phyloP scores from a whole-genome alignment of 1,140 invertebrate genomes.

The Potamilus streckersoni region DNA sequence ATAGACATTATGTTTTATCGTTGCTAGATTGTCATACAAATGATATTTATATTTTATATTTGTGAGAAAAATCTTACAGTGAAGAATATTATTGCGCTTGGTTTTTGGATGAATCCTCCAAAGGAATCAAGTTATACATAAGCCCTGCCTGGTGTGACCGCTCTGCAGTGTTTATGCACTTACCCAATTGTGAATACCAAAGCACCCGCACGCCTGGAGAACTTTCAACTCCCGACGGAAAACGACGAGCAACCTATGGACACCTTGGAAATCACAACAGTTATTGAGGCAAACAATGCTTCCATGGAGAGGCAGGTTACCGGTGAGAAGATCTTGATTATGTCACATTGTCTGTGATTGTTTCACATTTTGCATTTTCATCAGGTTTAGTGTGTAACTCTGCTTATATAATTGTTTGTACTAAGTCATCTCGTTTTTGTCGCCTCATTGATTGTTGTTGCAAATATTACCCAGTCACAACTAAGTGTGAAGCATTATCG shows the following conservation, averaged over 20 bases:
- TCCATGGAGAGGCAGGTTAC: constrained; percentile 4
- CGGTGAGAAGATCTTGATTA: background rate
- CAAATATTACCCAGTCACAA: too few species aligned
- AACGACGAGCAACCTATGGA: constrained; percentile 1
- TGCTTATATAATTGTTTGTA: too few species aligned
- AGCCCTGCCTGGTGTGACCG: constrained; percentile 56
- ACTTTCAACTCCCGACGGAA: constrained; percentile 5
- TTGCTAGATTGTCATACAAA: too few species aligned
- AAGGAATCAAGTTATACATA: constrained; percentile 45
- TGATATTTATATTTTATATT: too few species aligned
- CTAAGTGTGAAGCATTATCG: too few species aligned
- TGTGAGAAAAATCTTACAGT: too few species aligned
- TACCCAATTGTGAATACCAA: background rate
- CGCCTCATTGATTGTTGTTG: too few species aligned
- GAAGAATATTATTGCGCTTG: too few species aligned
- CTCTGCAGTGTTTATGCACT: constrained; percentile 27
- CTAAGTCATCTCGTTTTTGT: too few species aligned
- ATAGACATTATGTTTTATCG: too few species aligned
- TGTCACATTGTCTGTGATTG: background rate
- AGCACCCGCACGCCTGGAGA: constrained; percentile 25
- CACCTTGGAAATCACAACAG: constrained; percentile 13
- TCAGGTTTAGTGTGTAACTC: too few species aligned
- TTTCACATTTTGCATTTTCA: too few species aligned
- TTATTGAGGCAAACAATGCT: constrained; percentile 38
- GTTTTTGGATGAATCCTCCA: constrained; percentile 1